Conservation (phyloP, 2,888 invertebrate genomes). For the Graphium colonna region DNA sequence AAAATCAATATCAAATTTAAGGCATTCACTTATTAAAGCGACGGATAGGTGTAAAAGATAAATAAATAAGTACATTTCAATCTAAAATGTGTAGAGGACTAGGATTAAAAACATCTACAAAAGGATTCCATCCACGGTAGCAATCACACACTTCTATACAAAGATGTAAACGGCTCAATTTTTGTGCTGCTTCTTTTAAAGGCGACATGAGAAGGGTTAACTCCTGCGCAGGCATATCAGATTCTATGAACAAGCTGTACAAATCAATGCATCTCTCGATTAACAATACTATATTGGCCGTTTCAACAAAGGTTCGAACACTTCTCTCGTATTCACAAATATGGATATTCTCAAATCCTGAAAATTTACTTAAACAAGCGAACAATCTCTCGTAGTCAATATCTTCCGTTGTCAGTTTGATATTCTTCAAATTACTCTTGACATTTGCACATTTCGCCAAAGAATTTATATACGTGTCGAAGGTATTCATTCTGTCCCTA, state of each 20-base stretch:
- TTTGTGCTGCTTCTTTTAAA: constrained; percentile 34
- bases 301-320: constrained; percentile 22
- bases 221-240: constrained; percentile 37
- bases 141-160: constrained; percentile 41
- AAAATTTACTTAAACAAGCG: constrained; percentile 35
- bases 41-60: background rate
- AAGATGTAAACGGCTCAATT: constrained; percentile 34
- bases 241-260: constrained; percentile 46
- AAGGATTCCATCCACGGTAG: constrained; percentile 45
- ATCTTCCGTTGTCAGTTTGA: constrained; percentile 41
- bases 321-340: constrained; percentile 42
- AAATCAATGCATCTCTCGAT: constrained; percentile 37
- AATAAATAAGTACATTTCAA: background rate
- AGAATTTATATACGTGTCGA: constrained; percentile 30
- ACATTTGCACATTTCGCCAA: constrained; percentile 34
- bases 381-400: constrained; percentile 42
- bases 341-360: constrained; percentile 42
- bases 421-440: constrained; percentile 37
- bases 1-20: constrained; percentile 1
- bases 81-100: constrained; percentile 41
- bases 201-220: constrained; percentile 37
- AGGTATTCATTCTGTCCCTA: constrained; percentile 27
- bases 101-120: constrained; percentile 46
- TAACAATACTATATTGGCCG: constrained; percentile 29
- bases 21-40: background rate